Percentiles rank a stretch among this genome's conserved stretches.
Conservation (phyloP, 2,888 invertebrate species). For the Parelbella ahira region DNA sequence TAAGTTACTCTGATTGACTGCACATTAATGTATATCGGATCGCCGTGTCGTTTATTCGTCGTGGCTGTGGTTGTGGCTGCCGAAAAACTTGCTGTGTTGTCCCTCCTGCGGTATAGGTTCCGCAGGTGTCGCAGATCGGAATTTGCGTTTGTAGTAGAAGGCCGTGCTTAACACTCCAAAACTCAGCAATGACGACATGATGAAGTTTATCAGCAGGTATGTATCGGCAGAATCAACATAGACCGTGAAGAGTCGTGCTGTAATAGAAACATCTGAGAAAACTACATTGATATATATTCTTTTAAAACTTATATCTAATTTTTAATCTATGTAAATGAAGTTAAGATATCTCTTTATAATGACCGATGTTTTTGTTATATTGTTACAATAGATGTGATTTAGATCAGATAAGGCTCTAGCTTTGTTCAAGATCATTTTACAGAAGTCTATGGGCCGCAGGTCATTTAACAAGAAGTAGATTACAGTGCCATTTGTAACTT, state of each 20-base stretch:
- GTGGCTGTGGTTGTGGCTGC: conserved; percentile 17
- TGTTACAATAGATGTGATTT: too few species aligned
- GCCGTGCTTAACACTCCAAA: conserved; percentile 85
- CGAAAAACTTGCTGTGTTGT: conserved; percentile 4
- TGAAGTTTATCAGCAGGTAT: conserved; percentile 86
- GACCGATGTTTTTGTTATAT: too few species aligned
- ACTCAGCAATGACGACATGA: conserved; percentile 85
- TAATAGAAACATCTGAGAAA: conserved; percentile 39
- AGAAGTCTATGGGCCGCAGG: too few species aligned
- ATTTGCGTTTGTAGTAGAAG: conserved; percentile 74
- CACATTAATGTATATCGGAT: background rate
- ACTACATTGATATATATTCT: conserved; percentile 19
- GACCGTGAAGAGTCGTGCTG: conserved; percentile 91
- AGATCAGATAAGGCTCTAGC: too few species aligned
- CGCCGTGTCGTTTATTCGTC: conserved; percentile 9
- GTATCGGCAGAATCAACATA: conserved; percentile 88
- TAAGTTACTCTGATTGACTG: conserved; percentile 3
- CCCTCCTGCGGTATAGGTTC: background rate
- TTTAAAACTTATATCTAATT: conserved; percentile 9
- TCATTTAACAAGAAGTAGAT: too few species aligned
- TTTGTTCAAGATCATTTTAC: too few species aligned
- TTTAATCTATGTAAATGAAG: too few species aligned
- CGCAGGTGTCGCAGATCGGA: conserved; percentile 3
- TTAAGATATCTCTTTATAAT: too few species aligned
- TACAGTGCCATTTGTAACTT: too few species aligned